Percentiles rank a stretch among this genome's conserved stretches.
These are phyloP conservation scores for Setophaga kirtlandii DNA, from an alignment of 2,113 vertebrate species.

Conservation along the genomic window DNA sequence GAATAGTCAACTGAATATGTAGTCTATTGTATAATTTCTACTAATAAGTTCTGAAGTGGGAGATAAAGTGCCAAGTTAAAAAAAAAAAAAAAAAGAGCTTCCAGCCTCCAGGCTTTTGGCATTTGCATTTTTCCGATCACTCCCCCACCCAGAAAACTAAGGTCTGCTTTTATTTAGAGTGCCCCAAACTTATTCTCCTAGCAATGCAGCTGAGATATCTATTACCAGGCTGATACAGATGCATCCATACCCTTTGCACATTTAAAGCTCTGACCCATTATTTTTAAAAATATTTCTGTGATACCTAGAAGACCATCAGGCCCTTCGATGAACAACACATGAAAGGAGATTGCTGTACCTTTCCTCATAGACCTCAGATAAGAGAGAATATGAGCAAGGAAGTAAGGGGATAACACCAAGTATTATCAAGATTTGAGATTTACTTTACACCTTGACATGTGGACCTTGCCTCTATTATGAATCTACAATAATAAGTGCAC, in stretches of 20 bases:
- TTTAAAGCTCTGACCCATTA: neutral
- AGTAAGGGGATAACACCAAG: neutral
- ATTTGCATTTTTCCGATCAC: neutral
- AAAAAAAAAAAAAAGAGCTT: neutral
- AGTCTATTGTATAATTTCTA: slow-evolving; percentile 3
- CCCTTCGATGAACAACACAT: neutral
- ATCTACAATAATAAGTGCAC: neutral
- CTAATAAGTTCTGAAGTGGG: neutral
- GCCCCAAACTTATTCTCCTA: neutral
- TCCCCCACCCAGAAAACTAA: neutral
- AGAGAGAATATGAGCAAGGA: neutral
- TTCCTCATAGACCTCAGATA: neutral
- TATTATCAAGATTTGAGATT: neutral
- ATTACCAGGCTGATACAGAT: neutral
- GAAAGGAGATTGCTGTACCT: neutral
- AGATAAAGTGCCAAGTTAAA: neutral
- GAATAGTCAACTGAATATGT: neutral
- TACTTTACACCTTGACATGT: neutral
- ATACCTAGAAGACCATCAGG: neutral
- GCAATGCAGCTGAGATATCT: neutral
- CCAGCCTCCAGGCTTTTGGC: neutral
- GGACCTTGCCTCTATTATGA: neutral
- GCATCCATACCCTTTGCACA: neutral
- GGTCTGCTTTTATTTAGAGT: neutral
- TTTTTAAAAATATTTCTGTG: neutral